A percentile compares a stretch with the other conserved stretches of the same genome.
These are phyloP conservation scores for Vollenhovia emeryi DNA, from an alignment of 1,140 invertebrate species.

Conservation along the genomic window DNA sequence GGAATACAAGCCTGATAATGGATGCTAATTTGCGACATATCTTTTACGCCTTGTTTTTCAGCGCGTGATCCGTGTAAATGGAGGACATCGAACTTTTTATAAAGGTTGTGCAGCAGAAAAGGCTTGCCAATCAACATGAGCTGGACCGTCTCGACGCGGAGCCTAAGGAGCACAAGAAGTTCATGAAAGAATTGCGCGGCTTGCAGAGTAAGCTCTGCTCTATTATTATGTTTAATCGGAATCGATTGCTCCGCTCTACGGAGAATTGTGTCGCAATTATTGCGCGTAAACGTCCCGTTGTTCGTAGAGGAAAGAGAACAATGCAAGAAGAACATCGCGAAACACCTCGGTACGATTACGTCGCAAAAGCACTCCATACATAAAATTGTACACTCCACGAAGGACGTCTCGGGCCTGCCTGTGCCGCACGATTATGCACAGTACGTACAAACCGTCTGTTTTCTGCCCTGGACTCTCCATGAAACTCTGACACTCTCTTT, in stretches of 20 bases:
- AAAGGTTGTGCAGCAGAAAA: constrained; percentile 48
- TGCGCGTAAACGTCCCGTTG: neutral
- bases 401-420: constrained; percentile 67
- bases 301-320: constrained; percentile 61
- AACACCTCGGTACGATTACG: constrained; percentile 66
- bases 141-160: constrained; percentile 22
- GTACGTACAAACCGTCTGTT: constrained; percentile 44
- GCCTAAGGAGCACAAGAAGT: constrained; percentile 35
- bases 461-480: neutral
- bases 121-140: constrained; percentile 12
- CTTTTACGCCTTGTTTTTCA: neutral
- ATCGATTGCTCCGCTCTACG: neutral
- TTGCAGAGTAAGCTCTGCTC: constrained; percentile 41
- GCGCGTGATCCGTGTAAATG: constrained; percentile 46
- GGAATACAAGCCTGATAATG: too few relatives aligned
- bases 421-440: constrained; percentile 71
- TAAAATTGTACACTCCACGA: constrained; percentile 66
- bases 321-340: constrained; percentile 65
- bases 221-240: neutral
- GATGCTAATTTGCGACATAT: neutral
- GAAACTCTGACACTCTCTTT: constrained; percentile 23
- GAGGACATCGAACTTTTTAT: constrained; percentile 57
- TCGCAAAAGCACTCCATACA: constrained; percentile 68
- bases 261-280: neutral
- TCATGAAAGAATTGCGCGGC: constrained; percentile 40